phyloP scores from a whole-genome alignment of 1,140 invertebrate species.

The Epicauta chinensis region DNA sequence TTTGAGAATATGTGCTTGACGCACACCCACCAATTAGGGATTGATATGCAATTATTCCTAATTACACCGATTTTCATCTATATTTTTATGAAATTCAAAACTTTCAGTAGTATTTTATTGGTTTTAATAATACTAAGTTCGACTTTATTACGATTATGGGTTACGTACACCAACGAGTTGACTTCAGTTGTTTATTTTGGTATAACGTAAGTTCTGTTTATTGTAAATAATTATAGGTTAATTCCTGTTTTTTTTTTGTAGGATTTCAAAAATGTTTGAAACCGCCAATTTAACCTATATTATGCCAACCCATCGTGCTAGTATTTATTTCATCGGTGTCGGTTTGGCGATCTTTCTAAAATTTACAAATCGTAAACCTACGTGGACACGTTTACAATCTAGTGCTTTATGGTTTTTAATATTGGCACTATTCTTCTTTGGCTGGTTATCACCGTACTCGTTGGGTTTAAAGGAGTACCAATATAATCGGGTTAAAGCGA shows the following conservation, averaged over 20 bases:
- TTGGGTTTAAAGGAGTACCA: constrained; percentile 21
- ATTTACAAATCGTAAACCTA: constrained; percentile 16
- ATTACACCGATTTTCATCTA: constrained; percentile 64
- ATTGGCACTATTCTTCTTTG: constrained; percentile 12
- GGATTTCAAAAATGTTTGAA: constrained; percentile 56
- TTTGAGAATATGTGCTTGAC: constrained; percentile 61
- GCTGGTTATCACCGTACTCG: constrained; percentile 20
- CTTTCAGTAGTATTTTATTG: constrained; percentile 46
- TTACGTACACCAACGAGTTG: constrained; percentile 51
- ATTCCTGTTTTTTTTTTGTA: constrained; percentile 12
- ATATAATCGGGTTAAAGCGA: constrained; percentile 23
- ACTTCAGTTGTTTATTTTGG: constrained; percentile 62
- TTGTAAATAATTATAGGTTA: constrained; percentile 2
- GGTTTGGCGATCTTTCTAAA: constrained; percentile 51
- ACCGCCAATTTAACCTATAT: constrained; percentile 63
- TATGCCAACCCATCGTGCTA: constrained; percentile 59
- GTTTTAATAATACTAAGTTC: constrained; percentile 47
- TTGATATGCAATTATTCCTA: constrained; percentile 77
- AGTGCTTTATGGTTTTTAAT: constrained; percentile 15
- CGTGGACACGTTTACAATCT: neutral
- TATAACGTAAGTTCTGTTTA: constrained; percentile 54
- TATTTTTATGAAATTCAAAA: constrained; percentile 54
- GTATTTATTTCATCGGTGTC: constrained; percentile 64
- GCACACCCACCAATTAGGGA: constrained; percentile 70
- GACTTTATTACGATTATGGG: constrained; percentile 53